Evolutionary conservation across 2,113 vertebrate species (phyloP).

Genomic region (Dicaeum eximium): DNA sequence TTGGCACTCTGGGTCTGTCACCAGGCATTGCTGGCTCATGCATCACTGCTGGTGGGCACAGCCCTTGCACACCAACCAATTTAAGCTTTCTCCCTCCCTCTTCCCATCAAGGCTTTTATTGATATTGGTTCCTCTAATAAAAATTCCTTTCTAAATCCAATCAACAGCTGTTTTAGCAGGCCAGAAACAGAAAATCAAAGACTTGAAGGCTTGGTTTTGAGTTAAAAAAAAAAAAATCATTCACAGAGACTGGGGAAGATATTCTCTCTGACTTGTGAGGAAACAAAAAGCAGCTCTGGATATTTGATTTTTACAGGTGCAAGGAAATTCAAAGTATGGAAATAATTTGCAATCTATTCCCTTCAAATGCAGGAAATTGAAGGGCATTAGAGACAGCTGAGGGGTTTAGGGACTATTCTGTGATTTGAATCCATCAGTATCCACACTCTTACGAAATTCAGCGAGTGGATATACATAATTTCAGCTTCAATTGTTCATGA

Average conservation of each 20-base stretch:
- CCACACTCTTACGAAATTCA: background rate
- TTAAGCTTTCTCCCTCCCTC: background rate
- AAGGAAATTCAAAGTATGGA: background rate
- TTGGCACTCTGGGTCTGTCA: background rate
- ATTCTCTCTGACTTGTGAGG: background rate
- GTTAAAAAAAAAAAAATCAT: background rate
- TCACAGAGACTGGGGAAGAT: background rate
- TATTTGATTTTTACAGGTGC: background rate
- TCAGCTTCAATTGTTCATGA: background rate
- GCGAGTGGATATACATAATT: background rate
- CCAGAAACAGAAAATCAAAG: conserved; percentile 1
- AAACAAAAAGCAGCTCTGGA: background rate
- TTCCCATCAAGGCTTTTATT: background rate
- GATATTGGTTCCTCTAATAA: background rate
- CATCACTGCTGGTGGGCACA: background rate
- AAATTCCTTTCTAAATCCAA: background rate
- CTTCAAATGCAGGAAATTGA: background rate
- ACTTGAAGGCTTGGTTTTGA: background rate
- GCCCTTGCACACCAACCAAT: background rate
- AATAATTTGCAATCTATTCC: background rate
- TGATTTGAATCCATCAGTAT: background rate
- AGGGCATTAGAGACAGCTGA: background rate
- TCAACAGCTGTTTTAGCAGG: background rate
- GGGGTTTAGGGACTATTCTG: background rate
- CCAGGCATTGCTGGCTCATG: background rate